Evolutionary conservation across 1,140 invertebrate genomes (phyloP), one percentile per base, ranked within the genome.

Genomic region (Fopius arisanus): DNA sequence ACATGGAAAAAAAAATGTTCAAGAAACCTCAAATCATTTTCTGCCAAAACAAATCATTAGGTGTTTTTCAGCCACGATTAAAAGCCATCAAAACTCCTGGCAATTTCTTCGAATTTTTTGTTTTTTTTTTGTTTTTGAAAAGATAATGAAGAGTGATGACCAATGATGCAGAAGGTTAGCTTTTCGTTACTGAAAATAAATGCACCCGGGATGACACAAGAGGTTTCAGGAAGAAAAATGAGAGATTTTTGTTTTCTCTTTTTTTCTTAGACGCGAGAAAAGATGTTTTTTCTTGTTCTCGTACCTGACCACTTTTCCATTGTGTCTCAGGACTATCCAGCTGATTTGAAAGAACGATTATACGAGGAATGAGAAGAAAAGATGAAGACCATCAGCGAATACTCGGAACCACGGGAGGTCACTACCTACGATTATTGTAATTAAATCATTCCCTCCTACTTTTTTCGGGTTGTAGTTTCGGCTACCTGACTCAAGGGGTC

Each of bases 381-480:
- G 26, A 62, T 62, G 75, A 75, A 79, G 80, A 82, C 80, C 81
- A 81, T 79, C 77, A 78, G 76, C 72, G 77, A 73, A 78, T 80
- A 84, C 81, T 80, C 78, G 75, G 84, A 83, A 83, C 80, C 78
- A 77, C 77, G 77, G 62, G 62, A 31, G 62, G 26, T 12, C 68
- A n/a, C 51, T 78, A 78, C 80, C 76, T 76, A 79, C 82, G 82
- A 86, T 86, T 84, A 86, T 86, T 86, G 82, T 84, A 84, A 86
- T 86, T 84, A 86, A 84, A 84, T 82, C 79, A 82, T 79, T 79
- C 43, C 21, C 12, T 72, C 23, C 29, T 23, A 41, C 70, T 76
- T 75, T 67, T 70, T 73, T 69, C 33, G 66, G 74, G 73, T 77
- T 75, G 31, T 31, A 62, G 75, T 74, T 77, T 78, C 72, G 71